Base-by-base conservation (phyloP, 2,888 invertebrate species). In the Thumatha senex region DNA sequence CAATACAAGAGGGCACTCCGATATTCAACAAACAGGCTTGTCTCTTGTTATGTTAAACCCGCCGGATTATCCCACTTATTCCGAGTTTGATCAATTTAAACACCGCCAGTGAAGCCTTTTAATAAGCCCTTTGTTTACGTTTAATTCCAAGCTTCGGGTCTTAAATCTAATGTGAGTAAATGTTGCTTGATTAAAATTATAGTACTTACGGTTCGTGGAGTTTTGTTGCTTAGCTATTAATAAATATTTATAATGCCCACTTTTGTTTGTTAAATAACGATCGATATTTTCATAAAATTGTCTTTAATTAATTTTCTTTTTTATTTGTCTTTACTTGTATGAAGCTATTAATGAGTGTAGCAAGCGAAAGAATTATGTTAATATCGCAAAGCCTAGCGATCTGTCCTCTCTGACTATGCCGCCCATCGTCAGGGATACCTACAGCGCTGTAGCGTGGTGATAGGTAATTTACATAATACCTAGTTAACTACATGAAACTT, bases 51-150 rank as follows among this genome's bases (percentile, higher is more conserved):
- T 64, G 60, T 61, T 72, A 76, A 79, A 69, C 72, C 71, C 34
- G 39, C 39, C 39, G 70, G 80, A 76, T 81, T 74, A 80, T 74
- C 73, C 76, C 76, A 67, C 74, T 81, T 74, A 74, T 70, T 68
- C 63, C 58, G 61, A 75, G 75, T 74, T 76, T 75, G 75, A 80
- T 81, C 77, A 80, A 79, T 79, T 78, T 74, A 73, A 78, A 78
- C 70, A 70, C 70, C 67, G 67, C 58, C 65, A 66, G 68, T 64
- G 73, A 72, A 79, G 72, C 71, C 73, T 63, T 73, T 69, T 74
- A 72, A 72, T 73, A 73, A 71, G 65, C 72, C 64, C 70, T 67
- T 74, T 78, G 76, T 78, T 82, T 82, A 77, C 74, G 58, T 78
- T 78, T 73, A 69, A 78, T 80, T 75, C 55, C 48, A 46, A 61